Conservation (phyloP, 2,888 invertebrate genomes). For the Meteorus colon region DNA sequence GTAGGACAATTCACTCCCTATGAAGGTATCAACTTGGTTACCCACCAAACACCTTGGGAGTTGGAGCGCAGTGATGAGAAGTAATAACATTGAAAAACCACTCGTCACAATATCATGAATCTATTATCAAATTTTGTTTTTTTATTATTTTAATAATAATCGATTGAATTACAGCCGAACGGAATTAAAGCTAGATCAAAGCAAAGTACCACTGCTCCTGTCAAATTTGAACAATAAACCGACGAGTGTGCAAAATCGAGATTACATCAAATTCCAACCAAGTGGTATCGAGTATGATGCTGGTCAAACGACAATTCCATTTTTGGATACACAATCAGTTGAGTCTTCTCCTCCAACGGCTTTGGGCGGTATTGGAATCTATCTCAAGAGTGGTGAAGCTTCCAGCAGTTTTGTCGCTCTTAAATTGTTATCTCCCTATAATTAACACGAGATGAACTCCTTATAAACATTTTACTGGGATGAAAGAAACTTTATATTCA, state of each 20-base stretch:
- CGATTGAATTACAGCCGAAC: not conserved
- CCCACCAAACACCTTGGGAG: not conserved
- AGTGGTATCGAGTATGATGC: slow-evolving; percentile 83
- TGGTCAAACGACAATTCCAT: slow-evolving; percentile 88
- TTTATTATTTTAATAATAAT: not conserved
- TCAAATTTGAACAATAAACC: not conserved
- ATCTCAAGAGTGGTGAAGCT: slow-evolving; percentile 81
- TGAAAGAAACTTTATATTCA: too few relatives aligned
- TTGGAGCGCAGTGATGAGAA: not conserved
- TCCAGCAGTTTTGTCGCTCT: slow-evolving; percentile 86
- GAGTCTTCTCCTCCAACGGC: slow-evolving; percentile 80
- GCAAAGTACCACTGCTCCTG: not conserved
- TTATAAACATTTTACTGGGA: too few relatives aligned
- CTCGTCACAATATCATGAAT: not conserved
- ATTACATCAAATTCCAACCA: slow-evolving; percentile 81
- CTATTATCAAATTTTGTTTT: not conserved
- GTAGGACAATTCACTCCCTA: not conserved
- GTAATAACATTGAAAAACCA: not conserved
- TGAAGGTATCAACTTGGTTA: not conserved
- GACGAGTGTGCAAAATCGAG: slow-evolving; percentile 73
- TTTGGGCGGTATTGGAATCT: slow-evolving; percentile 84
- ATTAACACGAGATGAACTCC: not conserved
- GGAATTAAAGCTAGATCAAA: not conserved
- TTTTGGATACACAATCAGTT: slow-evolving; percentile 85
- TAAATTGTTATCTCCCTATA: slow-evolving; percentile 78